Evolutionary conservation across 1,140 invertebrate species (phyloP).

Genomic region (Monomorium pharaonis): DNA sequence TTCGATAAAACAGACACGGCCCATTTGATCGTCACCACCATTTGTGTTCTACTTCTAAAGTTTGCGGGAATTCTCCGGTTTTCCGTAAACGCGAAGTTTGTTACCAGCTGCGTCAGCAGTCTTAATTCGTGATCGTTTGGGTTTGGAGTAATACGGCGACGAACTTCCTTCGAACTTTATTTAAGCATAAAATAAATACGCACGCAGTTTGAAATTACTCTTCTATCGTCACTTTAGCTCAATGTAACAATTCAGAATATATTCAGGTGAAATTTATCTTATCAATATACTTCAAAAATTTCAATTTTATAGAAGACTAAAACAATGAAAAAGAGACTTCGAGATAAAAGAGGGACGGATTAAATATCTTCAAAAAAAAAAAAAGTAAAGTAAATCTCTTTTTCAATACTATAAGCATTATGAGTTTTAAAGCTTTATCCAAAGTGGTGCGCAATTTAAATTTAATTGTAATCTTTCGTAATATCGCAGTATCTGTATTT

Average conservation of each 20-base stretch:
- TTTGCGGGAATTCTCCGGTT: constrained; percentile 2
- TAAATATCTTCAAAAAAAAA: not conserved
- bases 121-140: constrained; percentile 2
- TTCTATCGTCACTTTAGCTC: not conserved
- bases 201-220: not conserved
- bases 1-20: constrained; percentile 7
- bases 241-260: not conserved
- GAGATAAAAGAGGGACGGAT: not conserved
- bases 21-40: not conserved
- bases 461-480: not conserved
- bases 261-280: not conserved
- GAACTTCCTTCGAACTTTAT: not conserved
- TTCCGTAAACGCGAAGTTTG: constrained; percentile 17
- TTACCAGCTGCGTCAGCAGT: not conserved
- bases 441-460: not conserved
- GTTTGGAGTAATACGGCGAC: not conserved
- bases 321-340: not conserved
- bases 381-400: not conserved
- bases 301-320: not conserved
- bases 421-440: not conserved
- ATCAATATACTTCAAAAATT: not conserved
- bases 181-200: constrained; percentile 8
- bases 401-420: not conserved
- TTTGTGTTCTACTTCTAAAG: constrained; percentile 17
- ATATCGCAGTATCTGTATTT: not conserved